Conservation (phyloP, 2,113 vertebrate species). For the Lipotes vexillifer region DNA sequence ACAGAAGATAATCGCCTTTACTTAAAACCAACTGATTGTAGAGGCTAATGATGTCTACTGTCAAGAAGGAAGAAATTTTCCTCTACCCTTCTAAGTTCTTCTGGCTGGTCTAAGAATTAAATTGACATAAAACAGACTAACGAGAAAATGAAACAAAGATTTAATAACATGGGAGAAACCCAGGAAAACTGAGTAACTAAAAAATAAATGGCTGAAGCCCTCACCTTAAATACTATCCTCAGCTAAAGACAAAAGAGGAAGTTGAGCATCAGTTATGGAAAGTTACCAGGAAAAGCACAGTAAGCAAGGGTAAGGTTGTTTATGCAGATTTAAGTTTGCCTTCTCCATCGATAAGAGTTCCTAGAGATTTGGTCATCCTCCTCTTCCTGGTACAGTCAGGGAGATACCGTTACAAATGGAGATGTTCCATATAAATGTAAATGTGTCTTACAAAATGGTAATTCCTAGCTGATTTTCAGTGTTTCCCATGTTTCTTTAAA, state of each 20-base stretch:
- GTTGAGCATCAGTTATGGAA: not conserved
- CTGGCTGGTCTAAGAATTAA: no score
- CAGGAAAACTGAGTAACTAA: not conserved
- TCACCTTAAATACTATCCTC: not conserved
- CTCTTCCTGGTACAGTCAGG: not conserved
- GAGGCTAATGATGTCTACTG: not conserved
- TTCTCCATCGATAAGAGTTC: no score
- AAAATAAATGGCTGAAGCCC: not conserved
- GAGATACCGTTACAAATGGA: not conserved
- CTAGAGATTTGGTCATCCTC: not conserved
- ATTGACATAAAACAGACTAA: not conserved
- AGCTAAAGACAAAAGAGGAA: not conserved
- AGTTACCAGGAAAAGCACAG: not conserved
- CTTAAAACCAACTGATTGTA: not conserved
- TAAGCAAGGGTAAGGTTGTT: not conserved
- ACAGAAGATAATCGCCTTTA: not conserved
- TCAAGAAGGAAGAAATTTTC: no score
- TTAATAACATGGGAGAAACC: not conserved
- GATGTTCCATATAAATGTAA: not conserved
- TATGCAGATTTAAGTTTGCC: not conserved
- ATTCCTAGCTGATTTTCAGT: not conserved
- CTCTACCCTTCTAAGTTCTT: no score
- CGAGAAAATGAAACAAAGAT: not conserved
- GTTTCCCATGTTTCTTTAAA: not conserved
- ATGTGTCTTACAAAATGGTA: not conserved